These are phyloP conservation scores for Phenganax stokvisi DNA, from an alignment of 92 coral and sea anemone species.

Conservation along the genomic window DNA sequence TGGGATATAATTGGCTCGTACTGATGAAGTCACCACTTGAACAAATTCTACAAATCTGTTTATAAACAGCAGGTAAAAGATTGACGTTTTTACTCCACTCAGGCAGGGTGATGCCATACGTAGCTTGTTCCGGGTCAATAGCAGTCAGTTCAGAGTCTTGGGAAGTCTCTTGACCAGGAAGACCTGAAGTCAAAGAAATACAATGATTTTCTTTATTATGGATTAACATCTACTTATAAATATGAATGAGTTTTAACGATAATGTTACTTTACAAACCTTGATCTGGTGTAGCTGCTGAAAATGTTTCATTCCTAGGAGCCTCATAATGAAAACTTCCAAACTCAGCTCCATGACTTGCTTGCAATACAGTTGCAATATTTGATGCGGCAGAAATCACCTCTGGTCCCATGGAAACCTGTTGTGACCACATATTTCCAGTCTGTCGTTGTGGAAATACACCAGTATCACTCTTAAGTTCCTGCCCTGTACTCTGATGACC, in stretches of 20 bases:
- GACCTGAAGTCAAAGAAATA: too few species aligned
- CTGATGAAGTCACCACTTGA: slow-evolving; percentile 56
- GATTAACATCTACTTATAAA: too few species aligned
- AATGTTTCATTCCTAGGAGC: slow-evolving; percentile 1
- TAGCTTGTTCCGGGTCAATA: slow-evolving; percentile 16
- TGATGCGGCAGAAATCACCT: not conserved
- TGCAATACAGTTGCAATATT: slow-evolving; percentile 15
- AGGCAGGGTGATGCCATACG: slow-evolving; percentile 71
- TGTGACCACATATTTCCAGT: not conserved
- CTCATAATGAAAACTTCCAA: not conserved
- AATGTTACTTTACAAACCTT: slow-evolving; percentile 5
- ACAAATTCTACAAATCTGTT: slow-evolving; percentile 61
- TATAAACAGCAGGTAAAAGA: slow-evolving; percentile 75
- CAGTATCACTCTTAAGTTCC: not conserved
- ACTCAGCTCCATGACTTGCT: not conserved
- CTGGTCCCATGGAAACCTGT: not conserved
- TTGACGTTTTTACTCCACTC: slow-evolving; percentile 70
- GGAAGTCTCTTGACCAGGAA: not conserved
- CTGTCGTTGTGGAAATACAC: slow-evolving; percentile 10
- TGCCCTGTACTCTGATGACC: not conserved
- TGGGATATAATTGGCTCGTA: slow-evolving; percentile 67
- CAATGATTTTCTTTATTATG: too few species aligned
- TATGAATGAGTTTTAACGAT: too few species aligned
- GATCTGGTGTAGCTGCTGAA: not conserved
- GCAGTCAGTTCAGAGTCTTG: not conserved